Evolutionary conservation across 2,113 vertebrate species (phyloP).

Genomic region (Tragulus kanchil): DNA sequence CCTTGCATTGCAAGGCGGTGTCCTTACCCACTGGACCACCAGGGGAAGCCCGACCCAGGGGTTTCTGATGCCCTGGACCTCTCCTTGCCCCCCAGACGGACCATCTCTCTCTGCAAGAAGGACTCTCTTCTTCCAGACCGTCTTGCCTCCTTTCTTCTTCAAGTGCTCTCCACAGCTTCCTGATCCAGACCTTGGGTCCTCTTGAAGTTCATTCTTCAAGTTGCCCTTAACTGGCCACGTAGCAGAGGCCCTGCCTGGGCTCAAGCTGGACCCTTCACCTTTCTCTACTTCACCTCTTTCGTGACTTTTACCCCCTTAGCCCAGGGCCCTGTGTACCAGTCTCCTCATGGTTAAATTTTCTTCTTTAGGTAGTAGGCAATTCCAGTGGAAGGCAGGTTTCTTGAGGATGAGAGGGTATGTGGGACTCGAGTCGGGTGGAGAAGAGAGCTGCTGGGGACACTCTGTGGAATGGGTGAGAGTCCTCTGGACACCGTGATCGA

Average conservation of each 20-base stretch:
- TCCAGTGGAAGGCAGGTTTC: not conserved
- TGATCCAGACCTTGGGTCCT: no score
- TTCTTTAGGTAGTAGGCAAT: constrained; percentile 5
- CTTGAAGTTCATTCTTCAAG: no score
- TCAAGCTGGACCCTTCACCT: constrained; percentile 47
- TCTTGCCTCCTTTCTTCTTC: no score
- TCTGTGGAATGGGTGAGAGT: not conserved
- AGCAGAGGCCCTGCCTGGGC: constrained; percentile 58
- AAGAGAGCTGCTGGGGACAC: not conserved
- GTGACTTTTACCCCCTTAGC: not conserved
- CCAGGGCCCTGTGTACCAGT: not conserved
- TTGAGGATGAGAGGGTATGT: not conserved
- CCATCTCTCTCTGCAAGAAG: no score
- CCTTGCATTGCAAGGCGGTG: no score
- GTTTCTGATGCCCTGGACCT: no score
- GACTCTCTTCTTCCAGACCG: no score
- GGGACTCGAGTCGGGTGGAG: not conserved
- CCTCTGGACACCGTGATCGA: not conserved
- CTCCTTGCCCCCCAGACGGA: no score
- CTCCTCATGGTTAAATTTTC: not conserved
- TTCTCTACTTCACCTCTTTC: not conserved
- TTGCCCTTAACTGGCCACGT: no score
- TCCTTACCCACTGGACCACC: no score
- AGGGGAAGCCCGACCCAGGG: no score
- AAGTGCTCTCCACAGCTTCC: no score